These are phyloP conservation scores for Cenopis cana DNA, from an alignment of 2,888 invertebrate genomes.

Conservation along the genomic window DNA sequence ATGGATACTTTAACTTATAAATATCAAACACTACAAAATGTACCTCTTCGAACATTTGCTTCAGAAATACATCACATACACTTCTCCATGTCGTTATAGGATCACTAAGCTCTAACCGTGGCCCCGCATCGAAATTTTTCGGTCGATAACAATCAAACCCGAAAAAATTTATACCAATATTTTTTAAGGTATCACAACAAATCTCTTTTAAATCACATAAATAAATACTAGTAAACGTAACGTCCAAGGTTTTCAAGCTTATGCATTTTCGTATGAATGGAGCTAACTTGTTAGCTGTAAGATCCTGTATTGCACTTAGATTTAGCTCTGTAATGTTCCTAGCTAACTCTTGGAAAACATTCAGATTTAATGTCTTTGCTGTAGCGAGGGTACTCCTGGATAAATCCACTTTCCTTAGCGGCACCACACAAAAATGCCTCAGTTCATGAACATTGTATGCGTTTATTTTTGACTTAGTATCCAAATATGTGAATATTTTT, in stretches of 20 bases:
- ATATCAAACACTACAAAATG: conserved; percentile 59
- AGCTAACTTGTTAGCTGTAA: conserved; percentile 51
- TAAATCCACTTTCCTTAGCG: conserved; percentile 50
- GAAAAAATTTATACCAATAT: conserved; percentile 58
- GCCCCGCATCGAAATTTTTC: no score
- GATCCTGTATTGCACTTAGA: conserved; percentile 55
- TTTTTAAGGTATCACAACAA: conserved; percentile 54
- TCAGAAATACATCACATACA: conserved; percentile 51
- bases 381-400: conserved; percentile 54
- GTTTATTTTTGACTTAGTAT: conserved; percentile 51
- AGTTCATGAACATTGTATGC: conserved; percentile 51
- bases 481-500: conserved; percentile 51
- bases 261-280: conserved; percentile 49
- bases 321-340: conserved; percentile 53
- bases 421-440: conserved; percentile 55
- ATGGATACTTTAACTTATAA: conserved; percentile 51
- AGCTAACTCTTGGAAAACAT: conserved; percentile 51
- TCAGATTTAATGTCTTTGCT: conserved; percentile 50
- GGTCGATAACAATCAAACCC: conserved; percentile 39
- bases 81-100: conserved; percentile 46
- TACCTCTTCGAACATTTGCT: conserved; percentile 51
- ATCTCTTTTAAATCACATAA: conserved; percentile 54
- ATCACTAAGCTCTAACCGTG: conserved; percentile 46
- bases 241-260: conserved; percentile 54
- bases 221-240: conserved; percentile 58